phyloP scores from a whole-genome alignment of 2,113 vertebrate genomes.

The Prionailurus viverrinus region DNA sequence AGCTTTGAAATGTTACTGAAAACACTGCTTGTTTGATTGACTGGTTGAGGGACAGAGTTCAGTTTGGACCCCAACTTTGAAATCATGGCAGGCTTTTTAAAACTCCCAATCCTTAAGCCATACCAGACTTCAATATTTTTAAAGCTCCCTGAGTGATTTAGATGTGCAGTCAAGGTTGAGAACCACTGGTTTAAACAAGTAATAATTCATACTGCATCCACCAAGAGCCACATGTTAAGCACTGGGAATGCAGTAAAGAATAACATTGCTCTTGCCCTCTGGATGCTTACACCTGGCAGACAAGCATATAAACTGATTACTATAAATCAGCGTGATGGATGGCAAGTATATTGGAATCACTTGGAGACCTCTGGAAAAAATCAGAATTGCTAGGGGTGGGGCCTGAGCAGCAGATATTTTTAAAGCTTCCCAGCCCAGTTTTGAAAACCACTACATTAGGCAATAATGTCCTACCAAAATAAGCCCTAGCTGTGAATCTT shows the following conservation, averaged over 20 bases:
- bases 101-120: background rate
- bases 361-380: background rate
- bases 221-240: background rate
- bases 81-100: conserved; percentile 21
- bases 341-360: background rate
- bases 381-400: background rate
- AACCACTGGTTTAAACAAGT: background rate
- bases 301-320: background rate
- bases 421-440: background rate
- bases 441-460: background rate
- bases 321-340: background rate
- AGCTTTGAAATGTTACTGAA: conserved; percentile 24
- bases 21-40: background rate
- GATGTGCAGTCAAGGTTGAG: background rate
- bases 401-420: background rate
- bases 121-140: background rate
- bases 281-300: background rate
- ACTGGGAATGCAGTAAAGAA: background rate
- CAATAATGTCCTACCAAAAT: background rate
- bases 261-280: background rate
- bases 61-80: background rate
- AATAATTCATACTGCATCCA: background rate
- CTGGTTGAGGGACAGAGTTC: background rate
- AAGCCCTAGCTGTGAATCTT: background rate
- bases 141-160: background rate